Conservation (phyloP, 2,113 vertebrate species). For the Salvelinus alpinus region DNA sequence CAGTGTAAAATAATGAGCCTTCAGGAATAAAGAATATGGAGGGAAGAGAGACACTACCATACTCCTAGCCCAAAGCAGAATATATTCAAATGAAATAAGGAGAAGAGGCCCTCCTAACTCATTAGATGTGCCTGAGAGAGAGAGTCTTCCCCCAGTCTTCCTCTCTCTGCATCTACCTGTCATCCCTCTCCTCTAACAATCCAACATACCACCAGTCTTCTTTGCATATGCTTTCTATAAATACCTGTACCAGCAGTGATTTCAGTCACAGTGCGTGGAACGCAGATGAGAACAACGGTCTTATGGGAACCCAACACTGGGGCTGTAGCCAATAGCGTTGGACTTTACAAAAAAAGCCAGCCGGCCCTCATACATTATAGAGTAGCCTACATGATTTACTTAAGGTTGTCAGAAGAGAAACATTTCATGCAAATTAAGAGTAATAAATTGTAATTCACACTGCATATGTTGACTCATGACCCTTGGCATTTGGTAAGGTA, state of each 20-base stretch:
- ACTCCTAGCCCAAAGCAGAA: conserved; percentile 62
- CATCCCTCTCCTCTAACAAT: conserved; percentile 75
- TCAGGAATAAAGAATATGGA: conserved; percentile 86
- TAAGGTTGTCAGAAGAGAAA: conserved; percentile 91
- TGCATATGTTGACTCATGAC: conserved; percentile 92
- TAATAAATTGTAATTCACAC: conserved; percentile 93
- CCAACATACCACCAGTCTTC: conserved; percentile 71
- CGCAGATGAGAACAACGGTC: conserved; percentile 72
- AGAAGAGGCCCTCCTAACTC: conserved; percentile 73
- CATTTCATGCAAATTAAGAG: conserved; percentile 87
- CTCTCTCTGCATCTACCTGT: conserved; percentile 81
- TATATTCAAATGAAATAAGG: conserved; percentile 84
- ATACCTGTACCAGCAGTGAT: conserved; percentile 72
- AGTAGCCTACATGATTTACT: conserved; percentile 89
- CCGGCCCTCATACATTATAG: conserved; percentile 83
- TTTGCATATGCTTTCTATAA: conserved; percentile 85
- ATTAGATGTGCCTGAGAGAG: conserved; percentile 77
- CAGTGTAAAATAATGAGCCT: conserved; percentile 92
- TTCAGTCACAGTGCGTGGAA: conserved; percentile 59
- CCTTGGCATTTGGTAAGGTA: conserved; percentile 87
- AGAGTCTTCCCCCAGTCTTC: conserved; percentile 50
- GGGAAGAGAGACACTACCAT: conserved; percentile 58
- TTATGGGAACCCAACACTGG: conserved; percentile 75
- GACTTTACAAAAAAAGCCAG: conserved; percentile 75
- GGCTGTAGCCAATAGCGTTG: conserved; percentile 75